phyloP scores from a whole-genome alignment of 2,797 vertebrate genomes.

The Alectoris magna region DNA sequence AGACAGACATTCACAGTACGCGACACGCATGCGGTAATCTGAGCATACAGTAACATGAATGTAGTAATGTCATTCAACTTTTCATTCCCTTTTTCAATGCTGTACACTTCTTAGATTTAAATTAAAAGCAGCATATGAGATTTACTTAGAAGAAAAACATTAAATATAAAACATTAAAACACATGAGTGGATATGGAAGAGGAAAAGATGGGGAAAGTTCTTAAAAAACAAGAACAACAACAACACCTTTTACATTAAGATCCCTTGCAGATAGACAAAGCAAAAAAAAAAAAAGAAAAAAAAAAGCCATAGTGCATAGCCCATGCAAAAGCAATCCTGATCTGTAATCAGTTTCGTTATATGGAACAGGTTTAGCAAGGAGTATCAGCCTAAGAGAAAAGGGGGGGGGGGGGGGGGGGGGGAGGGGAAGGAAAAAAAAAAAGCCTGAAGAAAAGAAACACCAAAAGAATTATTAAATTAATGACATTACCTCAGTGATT shows the following conservation, averaged over 20 bases:
- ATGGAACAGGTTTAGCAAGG: not conserved
- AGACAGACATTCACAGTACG: not conserved
- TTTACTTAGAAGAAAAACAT: not conserved
- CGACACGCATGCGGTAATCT: not conserved
- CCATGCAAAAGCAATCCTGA: not conserved
- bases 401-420: rapidly evolving
- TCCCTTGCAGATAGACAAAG: not conserved
- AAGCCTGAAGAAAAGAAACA: not conserved
- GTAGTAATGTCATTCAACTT: not conserved
- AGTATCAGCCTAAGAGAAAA: not conserved
- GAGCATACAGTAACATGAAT: not conserved
- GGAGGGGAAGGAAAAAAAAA: too few relatives aligned
- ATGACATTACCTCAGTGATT: constrained; percentile 82
- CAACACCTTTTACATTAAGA: not conserved
- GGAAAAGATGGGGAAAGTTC: not conserved
- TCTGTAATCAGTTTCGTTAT: not conserved
- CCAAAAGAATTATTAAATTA: not conserved
- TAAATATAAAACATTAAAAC: not conserved
- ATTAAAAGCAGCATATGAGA: not conserved
- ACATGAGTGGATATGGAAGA: not conserved
- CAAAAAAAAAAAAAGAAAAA: not conserved
- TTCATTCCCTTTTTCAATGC: not conserved
- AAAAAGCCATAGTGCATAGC: not conserved
- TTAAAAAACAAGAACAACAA: not conserved
- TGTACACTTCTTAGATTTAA: not conserved